A percentile compares a stretch with the other conserved stretches of the same genome.
Evolutionary conservation across 2,113 vertebrate genomes (phyloP).

Genomic region (Erythrocercus mccallii): DNA sequence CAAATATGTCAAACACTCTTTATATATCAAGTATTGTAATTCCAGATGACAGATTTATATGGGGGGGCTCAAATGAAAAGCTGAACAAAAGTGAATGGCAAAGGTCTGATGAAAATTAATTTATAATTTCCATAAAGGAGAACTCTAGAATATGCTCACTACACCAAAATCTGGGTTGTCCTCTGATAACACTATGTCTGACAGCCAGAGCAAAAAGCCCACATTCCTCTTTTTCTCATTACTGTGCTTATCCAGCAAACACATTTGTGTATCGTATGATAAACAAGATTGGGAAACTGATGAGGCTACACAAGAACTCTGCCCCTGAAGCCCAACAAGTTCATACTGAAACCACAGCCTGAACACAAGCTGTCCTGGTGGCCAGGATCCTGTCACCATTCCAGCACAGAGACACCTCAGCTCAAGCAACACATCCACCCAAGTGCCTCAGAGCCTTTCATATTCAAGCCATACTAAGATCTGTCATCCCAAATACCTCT

Average conservation of each 20-base stretch:
- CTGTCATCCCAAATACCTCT: neutral
- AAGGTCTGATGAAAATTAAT: neutral
- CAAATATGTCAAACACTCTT: neutral
- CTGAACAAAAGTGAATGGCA: neutral
- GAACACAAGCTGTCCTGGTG: neutral
- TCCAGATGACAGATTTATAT: neutral
- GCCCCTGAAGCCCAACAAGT: neutral
- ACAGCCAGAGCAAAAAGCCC: neutral
- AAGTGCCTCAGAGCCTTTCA: neutral
- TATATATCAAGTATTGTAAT: neutral
- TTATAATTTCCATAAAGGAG: neutral
- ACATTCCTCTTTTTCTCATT: neutral
- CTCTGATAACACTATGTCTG: neutral
- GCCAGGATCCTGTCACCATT: neutral
- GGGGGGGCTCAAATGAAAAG: neutral
- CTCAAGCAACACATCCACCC: neutral
- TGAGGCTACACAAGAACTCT: neutral
- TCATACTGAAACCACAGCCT: neutral
- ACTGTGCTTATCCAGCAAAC: neutral
- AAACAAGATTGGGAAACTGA: neutral
- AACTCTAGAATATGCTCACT: neutral
- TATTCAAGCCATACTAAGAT: fast-evolving
- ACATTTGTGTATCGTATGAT: neutral
- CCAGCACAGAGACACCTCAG: neutral
- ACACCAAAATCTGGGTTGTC: neutral